These are phyloP conservation scores for Machaerirhynchus nigripectus DNA, from an alignment of 2,113 vertebrate genomes.

Conservation along the genomic window DNA sequence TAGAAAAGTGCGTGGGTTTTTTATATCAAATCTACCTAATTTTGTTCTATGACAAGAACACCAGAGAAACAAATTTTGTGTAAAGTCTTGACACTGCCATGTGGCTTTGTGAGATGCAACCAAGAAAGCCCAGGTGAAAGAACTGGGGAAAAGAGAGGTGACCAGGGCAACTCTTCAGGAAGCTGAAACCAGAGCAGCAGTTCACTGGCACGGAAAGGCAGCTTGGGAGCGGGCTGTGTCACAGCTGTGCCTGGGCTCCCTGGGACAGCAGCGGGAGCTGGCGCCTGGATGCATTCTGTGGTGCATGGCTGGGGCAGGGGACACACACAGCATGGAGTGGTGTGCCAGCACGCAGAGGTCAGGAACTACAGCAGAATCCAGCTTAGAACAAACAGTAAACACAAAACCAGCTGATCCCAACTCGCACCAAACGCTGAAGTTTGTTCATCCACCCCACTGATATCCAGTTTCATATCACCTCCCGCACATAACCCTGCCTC, in stretches of 20 bases:
- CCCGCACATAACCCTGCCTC: rapidly evolving
- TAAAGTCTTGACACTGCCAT: not conserved
- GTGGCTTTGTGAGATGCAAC: not conserved
- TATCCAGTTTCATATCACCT: rapidly evolving
- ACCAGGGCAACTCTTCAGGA: not conserved
- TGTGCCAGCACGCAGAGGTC: not conserved
- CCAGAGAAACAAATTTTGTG: not conserved
- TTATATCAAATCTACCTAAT: not conserved
- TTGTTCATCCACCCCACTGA: not conserved
- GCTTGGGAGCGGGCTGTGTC: not conserved
- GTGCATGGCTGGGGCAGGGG: rapidly evolving
- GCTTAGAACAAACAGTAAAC: not conserved
- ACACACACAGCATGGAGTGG: rapidly evolving
- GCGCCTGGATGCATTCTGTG: rapidly evolving
- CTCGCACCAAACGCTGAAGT: rapidly evolving
- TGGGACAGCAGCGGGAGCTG: not conserved
- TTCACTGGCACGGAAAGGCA: not conserved
- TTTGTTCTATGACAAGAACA: not conserved
- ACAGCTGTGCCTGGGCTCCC: not conserved
- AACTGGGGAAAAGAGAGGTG: not conserved
- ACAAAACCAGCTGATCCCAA: not conserved
- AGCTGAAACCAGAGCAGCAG: not conserved
- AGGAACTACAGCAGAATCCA: rapidly evolving
- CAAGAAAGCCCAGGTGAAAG: not conserved
- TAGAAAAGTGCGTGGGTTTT: rapidly evolving